Evolutionary conservation across 2,888 invertebrate genomes (phyloP).

Genomic region (Myathropa florea): DNA sequence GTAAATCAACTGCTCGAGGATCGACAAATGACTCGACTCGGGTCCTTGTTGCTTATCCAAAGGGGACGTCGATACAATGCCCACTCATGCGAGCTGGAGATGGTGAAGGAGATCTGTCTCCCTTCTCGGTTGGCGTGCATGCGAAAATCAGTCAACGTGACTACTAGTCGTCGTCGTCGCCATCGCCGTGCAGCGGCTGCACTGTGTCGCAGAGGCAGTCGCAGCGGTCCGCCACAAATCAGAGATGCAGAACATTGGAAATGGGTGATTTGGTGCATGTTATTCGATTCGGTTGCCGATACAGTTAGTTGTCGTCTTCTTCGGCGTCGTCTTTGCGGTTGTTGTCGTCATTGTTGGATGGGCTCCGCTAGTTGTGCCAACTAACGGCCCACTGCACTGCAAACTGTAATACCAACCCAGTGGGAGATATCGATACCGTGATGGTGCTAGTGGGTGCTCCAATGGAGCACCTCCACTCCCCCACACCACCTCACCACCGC

Average conservation of each 20-base stretch:
- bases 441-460: conserved; percentile 27
- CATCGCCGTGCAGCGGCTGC: neutral
- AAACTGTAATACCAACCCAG: conserved; percentile 34
- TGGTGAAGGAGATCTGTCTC: neutral
- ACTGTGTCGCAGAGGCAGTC: conserved; percentile 14
- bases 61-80: neutral
- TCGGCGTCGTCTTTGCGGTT: neutral
- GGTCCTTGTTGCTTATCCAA: neutral
- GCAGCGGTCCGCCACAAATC: conserved; percentile 46
- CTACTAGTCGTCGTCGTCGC: conserved; percentile 19
- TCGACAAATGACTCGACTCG: neutral
- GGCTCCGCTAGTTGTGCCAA: conserved; percentile 37
- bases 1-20: neutral
- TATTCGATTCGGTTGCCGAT: conserved; percentile 69
- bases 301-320: conserved; percentile 62
- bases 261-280: conserved; percentile 70
- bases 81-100: neutral
- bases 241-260: conserved; percentile 71
- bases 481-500: neutral
- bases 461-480: neutral
- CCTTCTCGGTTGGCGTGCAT: neutral
- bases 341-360: conserved; percentile 28
- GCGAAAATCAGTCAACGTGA: conserved; percentile 55
- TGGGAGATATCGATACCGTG: conserved; percentile 44
- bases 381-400: conserved; percentile 44